Conservation (phyloP, 2,888 invertebrate genomes). For the Meandrusa payeni region DNA sequence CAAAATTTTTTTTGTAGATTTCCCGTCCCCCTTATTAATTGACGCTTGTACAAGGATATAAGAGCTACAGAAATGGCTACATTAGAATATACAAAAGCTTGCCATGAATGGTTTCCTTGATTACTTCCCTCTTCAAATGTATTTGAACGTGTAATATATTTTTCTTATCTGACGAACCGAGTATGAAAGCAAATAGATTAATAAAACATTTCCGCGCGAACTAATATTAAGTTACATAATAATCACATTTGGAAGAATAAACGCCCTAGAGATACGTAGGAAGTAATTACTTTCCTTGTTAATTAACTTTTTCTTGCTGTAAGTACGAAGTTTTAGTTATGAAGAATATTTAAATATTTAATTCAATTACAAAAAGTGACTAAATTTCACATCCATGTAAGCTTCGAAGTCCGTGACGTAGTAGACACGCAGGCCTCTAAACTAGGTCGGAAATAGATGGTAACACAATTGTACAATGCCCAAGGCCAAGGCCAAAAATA, state of each 20-base stretch:
- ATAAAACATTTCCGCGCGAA: conserved; percentile 14
- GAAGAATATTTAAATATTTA: no score
- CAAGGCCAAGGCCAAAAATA: no score
- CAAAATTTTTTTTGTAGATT: no score
- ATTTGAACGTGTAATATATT: conserved; percentile 13
- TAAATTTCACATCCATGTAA: no score
- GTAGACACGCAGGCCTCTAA: no score
- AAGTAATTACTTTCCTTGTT: conserved; percentile 20
- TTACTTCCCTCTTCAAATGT: not conserved
- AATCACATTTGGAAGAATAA: conserved; percentile 21
- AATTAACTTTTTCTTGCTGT: conserved; percentile 18
- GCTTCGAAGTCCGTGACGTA: no score
- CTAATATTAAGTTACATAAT: conserved; percentile 19
- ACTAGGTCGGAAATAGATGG: no score
- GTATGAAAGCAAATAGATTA: conserved; percentile 14
- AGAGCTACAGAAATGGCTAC: no score
- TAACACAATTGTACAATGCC: no score
- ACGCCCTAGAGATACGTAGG: conserved; percentile 17
- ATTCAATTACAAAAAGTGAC: no score
- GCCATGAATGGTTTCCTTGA: conserved; percentile 6
- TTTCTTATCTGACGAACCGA: conserved; percentile 11
- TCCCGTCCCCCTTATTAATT: no score
- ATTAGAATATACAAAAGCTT: not conserved
- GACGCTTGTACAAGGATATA: no score
- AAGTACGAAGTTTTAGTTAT: conserved; percentile 9